phyloP scores from a whole-genome alignment of 2,888 invertebrate genomes.

The Pseudolycoriella hygida region DNA sequence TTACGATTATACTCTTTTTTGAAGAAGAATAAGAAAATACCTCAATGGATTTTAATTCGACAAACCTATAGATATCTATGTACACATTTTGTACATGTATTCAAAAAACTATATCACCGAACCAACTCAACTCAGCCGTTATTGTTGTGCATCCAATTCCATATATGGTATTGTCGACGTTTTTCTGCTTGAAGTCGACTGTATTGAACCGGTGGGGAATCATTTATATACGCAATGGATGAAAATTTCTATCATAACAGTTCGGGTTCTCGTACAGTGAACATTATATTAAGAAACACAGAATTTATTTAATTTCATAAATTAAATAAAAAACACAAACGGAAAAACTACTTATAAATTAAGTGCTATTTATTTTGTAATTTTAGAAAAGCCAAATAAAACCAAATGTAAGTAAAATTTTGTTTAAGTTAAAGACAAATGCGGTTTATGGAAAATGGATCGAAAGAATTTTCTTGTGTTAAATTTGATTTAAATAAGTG shows the following conservation, averaged over 20 bases:
- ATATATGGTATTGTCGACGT: constrained; percentile 5
- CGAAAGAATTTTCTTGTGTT: no score
- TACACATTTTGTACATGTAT: no score
- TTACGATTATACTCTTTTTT: no score
- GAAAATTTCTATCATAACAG: constrained; percentile 2
- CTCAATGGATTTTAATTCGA: no score
- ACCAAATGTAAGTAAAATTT: constrained; percentile 5
- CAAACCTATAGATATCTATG: no score
- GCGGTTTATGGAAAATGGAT: no score
- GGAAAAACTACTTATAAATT: constrained; percentile 2
- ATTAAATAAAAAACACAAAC: constrained; percentile 2
- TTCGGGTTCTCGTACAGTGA: constrained; percentile 4
- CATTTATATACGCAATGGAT: constrained; percentile 6
- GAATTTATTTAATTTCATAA: neutral
- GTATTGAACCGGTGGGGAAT: constrained; percentile 3
- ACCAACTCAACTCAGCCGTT: neutral
- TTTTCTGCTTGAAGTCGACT: constrained; percentile 1
- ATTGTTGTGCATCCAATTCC: constrained; percentile 5
- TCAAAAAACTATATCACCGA: no score
- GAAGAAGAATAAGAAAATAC: no score
- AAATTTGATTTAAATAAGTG: no score
- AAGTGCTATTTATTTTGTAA: constrained; percentile 6
- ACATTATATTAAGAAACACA: constrained; percentile 1
- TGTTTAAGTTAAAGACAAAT: no score
- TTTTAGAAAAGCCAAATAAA: constrained; percentile 1